Conservation (phyloP, 2,888 invertebrate genomes). For the Caenorhabditis macrosperma region DNA sequence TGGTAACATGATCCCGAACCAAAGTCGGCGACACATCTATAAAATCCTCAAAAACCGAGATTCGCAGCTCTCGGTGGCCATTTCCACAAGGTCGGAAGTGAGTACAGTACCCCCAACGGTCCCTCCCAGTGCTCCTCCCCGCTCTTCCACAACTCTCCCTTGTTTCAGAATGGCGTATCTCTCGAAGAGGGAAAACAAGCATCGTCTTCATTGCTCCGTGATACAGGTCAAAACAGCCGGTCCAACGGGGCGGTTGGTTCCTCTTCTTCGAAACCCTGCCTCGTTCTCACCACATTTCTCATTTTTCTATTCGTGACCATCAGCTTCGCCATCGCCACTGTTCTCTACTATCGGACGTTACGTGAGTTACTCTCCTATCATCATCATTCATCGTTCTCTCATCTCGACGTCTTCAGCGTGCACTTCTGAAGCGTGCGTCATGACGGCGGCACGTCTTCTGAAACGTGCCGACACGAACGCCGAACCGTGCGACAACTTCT, state of each 20-base stretch:
- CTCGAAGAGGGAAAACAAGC: slow-evolving; percentile 62
- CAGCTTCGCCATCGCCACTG: slow-evolving; percentile 53
- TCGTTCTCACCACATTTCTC: slow-evolving; percentile 48
- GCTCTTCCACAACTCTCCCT: neutral
- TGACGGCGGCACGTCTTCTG: slow-evolving; percentile 53
- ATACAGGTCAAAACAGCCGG: slow-evolving; percentile 42
- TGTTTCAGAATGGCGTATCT: slow-evolving; percentile 61
- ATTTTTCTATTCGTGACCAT: slow-evolving; percentile 55
- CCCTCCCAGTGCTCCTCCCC: neutral
- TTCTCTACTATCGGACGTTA: slow-evolving; percentile 34
- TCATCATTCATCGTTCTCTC: neutral
- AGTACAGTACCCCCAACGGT: neutral
- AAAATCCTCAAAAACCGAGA: slow-evolving; percentile 24
- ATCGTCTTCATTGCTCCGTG: slow-evolving; percentile 54
- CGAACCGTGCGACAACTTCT: slow-evolving; percentile 61
- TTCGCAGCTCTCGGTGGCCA: slow-evolving; percentile 6
- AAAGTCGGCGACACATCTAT: slow-evolving; percentile 15
- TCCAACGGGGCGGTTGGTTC: slow-evolving; percentile 16
- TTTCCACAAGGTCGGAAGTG: neutral
- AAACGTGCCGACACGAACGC: slow-evolving; percentile 32
- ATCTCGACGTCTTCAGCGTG: slow-evolving; percentile 37
- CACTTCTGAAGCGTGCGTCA: slow-evolving; percentile 53
- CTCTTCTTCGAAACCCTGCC: slow-evolving; percentile 32
- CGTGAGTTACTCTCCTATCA: slow-evolving; percentile 25
- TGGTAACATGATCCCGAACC: neutral